These are phyloP conservation scores for Rhyacichthys aspro DNA, from an alignment of 2,797 vertebrate species.

Conservation along the genomic window DNA sequence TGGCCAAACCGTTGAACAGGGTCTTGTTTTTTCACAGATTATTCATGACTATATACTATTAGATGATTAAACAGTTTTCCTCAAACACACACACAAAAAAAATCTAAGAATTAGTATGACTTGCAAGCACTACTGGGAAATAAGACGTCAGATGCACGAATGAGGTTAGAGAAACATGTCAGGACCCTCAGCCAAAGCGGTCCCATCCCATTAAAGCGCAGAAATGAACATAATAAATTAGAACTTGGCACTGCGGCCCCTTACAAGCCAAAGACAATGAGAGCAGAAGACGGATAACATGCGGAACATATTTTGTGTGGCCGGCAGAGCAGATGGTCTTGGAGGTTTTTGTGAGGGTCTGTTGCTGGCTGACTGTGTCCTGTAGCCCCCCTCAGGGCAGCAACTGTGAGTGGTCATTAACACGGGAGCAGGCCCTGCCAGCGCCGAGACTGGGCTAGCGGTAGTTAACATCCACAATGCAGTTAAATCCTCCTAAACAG, in stretches of 20 bases:
- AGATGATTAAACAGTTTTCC: no score
- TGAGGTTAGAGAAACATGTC: constrained; percentile 15
- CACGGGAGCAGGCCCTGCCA: constrained; percentile 58
- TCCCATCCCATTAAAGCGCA: constrained; percentile 27
- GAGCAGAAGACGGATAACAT: constrained; percentile 29
- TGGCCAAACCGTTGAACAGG: no score
- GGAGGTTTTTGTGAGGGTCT: constrained; percentile 55
- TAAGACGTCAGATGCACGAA: constrained; percentile 32
- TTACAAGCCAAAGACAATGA: constrained; percentile 30
- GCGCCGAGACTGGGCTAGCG: constrained; percentile 53
- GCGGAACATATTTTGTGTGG: constrained; percentile 41
- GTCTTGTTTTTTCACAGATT: no score
- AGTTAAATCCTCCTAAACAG: constrained; percentile 48
- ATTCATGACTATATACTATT: no score
- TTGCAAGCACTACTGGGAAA: neutral
- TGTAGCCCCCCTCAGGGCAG: constrained; percentile 55
- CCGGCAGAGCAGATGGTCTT: constrained; percentile 58
- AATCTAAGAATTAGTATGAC: neutral
- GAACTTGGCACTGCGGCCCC: constrained; percentile 15
- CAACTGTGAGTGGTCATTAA: constrained; percentile 72
- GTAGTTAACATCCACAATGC: constrained; percentile 68
- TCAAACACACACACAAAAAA: no score
- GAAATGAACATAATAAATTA: constrained; percentile 42
- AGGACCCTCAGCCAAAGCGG: constrained; percentile 12
- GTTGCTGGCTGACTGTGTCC: constrained; percentile 60